phyloP scores from a whole-genome alignment of 2,888 invertebrate species.

The Dioctria linearis region DNA sequence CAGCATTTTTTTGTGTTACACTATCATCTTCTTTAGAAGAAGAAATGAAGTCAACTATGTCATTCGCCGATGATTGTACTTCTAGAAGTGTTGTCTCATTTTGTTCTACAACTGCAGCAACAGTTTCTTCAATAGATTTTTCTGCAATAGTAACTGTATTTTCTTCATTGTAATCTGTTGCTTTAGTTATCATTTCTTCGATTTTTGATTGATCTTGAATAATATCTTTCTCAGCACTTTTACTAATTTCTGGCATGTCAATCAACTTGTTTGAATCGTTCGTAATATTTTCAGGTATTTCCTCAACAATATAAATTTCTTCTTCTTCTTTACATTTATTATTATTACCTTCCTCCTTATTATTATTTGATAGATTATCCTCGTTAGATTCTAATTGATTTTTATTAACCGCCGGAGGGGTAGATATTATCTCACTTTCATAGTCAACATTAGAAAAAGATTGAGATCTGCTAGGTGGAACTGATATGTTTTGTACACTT shows the following conservation, averaged over 20 bases:
- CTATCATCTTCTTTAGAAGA: background rate
- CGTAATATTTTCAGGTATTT: background rate
- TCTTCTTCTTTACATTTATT: conserved; percentile 55
- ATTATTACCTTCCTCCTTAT: background rate
- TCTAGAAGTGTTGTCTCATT: background rate
- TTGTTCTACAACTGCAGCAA: background rate
- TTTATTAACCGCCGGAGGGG: conserved; percentile 23
- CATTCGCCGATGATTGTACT: no score
- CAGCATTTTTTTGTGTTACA: conserved; percentile 1
- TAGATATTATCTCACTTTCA: conserved; percentile 51
- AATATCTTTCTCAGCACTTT: background rate
- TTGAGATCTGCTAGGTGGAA: conserved; percentile 68
- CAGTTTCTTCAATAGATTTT: background rate
- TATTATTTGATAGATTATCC: background rate
- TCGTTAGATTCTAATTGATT: background rate
- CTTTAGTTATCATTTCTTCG: background rate
- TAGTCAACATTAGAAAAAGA: conserved; percentile 69
- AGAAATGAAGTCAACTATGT: no score
- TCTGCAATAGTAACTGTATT: background rate
- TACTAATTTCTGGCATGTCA: background rate
- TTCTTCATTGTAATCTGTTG: background rate
- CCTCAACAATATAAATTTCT: conserved; percentile 27
- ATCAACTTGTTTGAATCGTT: background rate
- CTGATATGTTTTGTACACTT: conserved; percentile 71
- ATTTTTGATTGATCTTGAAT: background rate